Evolutionary conservation across 2,888 invertebrate genomes (phyloP).

Genomic region (Drosophila bunnanda): DNA sequence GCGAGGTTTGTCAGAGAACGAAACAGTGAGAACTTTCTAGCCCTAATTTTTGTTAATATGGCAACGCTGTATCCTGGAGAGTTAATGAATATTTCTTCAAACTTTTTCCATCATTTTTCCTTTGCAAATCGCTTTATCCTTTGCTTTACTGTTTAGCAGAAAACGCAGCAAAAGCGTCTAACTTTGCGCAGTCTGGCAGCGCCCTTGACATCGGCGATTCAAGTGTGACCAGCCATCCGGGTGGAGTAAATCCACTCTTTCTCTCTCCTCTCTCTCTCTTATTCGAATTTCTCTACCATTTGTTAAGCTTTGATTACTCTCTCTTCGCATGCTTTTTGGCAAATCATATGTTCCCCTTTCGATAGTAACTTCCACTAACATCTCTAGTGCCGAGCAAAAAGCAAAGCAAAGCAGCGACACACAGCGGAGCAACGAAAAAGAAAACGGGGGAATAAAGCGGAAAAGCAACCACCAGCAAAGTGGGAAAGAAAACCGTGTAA

Average conservation of each 20-base stretch:
- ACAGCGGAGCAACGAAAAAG: slow-evolving; percentile 22
- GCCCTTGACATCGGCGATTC: neutral
- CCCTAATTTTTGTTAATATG: neutral
- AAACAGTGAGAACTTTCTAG: neutral
- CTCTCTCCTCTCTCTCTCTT: neutral
- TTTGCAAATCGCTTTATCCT: neutral
- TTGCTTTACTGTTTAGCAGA: neutral
- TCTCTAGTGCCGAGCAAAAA: neutral
- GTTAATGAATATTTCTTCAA: neutral
- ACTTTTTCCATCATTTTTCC: neutral
- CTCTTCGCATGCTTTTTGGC: neutral
- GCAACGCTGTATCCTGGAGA: neutral
- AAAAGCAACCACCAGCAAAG: slow-evolving; percentile 27
- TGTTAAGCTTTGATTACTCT: neutral
- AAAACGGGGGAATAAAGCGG: slow-evolving; percentile 14
- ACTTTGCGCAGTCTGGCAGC: neutral
- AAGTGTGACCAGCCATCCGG: neutral
- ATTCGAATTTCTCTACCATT: neutral
- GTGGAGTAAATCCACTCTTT: neutral
- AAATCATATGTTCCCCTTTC: slow-evolving; percentile 1
- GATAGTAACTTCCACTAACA: slow-evolving; percentile 1
- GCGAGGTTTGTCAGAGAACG: neutral
- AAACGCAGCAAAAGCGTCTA: neutral
- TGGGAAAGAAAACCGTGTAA: slow-evolving; percentile 2
- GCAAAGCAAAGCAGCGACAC: slow-evolving; percentile 21